Base-by-base conservation (phyloP, 1,140 invertebrate genomes). In the Ganaspis sp. region DNA sequence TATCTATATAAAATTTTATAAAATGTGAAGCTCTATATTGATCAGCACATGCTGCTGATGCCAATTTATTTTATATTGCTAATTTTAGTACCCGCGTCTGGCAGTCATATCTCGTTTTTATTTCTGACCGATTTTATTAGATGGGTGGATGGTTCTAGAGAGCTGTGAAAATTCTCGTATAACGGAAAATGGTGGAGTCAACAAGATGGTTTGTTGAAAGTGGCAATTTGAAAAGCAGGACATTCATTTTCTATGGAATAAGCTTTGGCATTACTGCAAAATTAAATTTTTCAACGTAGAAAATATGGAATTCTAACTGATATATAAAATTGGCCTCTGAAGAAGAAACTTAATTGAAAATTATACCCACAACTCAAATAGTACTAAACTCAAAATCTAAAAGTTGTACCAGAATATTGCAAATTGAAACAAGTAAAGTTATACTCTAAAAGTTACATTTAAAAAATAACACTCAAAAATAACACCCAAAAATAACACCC, bases 1-100 rank as follows among this genome's bases (percentile, higher is more conserved):
- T 64, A n/a, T 26, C 3, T 29, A 76, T 58, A 69, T 81, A 83
- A 64, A 64, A n/a, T 64, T n/a, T 78, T 49, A 58, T 81, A 83
- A 29, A 64, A 34, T 64, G 5, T n/a, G 12, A 34, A n/a, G 12
- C 29, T 64, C n/a, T 34, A 34, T n/a, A n/a, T 26, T n/a, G 58
- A 64, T 64, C 23, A 26, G 58, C 23, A 64, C 23, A 64, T 64
- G 11, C 26, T 64, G 45, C 45, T 49, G n/a, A 8, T 4, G 58
- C 58, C 23, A 64, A 29, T 64, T 64, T 64, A 64, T 64, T 64
- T 64, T 34, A 64, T 64, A 64, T 64, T 29, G 21, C 58, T 64
- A 64, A 64, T 64, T 64, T 64, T 29, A 64, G 21, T 34, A n/a
- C 15, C 58, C 58, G 26, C 45, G 45, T 49, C 58, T 34, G 23